Percentiles rank a stretch among this genome's conserved stretches.
These are phyloP conservation scores for Goniozus legneri DNA, from an alignment of 1,140 invertebrate genomes.

Conservation along the genomic window DNA sequence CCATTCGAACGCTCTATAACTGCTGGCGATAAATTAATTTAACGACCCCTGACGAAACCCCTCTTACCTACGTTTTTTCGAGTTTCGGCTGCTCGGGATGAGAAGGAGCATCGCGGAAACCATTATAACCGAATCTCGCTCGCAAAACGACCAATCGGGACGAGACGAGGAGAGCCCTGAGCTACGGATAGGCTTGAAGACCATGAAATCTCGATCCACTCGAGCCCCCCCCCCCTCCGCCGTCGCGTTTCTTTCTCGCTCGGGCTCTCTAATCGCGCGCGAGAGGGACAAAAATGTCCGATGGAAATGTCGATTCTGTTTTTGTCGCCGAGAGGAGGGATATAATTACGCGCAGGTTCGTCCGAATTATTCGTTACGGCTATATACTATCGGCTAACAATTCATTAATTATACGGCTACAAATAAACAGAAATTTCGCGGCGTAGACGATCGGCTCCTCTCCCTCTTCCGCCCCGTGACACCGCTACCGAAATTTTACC, in stretches of 20 bases:
- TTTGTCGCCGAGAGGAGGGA: no score
- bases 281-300: no score
- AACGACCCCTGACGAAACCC: not conserved
- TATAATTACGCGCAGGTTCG: no score
- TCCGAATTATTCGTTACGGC: no score
- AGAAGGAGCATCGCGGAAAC: slow-evolving; percentile 8
- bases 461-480: slow-evolving; percentile 18
- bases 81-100: no score
- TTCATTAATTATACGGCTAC: slow-evolving; percentile 47
- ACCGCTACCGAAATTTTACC: slow-evolving; percentile 6
- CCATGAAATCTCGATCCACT: slow-evolving; percentile 28
- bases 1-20: no score
- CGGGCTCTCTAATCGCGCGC: no score
- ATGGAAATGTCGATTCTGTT: no score
- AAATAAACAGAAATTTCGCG: slow-evolving; percentile 23
- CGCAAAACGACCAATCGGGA: no score
- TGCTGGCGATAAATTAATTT: not conserved
- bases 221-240: not conserved
- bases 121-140: no score
- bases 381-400: slow-evolving; percentile 46
- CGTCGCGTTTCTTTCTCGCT: not conserved
- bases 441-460: slow-evolving; percentile 19
- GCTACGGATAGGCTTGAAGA: slow-evolving; percentile 32
- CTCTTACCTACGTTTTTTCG: no score
- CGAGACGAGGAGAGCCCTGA: slow-evolving; percentile 18